phyloP scores from a whole-genome alignment of 2,888 invertebrate genomes.

The Agrochola lota region DNA sequence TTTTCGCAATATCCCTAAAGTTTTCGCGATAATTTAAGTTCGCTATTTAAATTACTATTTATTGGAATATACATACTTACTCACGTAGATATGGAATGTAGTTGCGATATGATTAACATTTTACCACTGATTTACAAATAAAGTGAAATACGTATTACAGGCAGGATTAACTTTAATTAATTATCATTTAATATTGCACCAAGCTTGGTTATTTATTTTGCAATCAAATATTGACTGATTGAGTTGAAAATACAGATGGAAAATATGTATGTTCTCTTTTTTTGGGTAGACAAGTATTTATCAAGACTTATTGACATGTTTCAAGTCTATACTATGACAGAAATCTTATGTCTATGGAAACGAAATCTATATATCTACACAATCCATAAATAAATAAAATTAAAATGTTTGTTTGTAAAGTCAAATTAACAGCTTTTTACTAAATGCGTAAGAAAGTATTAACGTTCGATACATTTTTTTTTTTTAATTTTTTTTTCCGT shows the following conservation, averaged over 20 bases:
- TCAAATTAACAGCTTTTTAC: too few species aligned
- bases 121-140: constrained; percentile 27
- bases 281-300: not conserved
- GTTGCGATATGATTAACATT: constrained; percentile 19
- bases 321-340: not conserved
- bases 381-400: too few species aligned
- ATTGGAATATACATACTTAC: not conserved
- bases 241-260: not conserved
- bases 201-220: constrained; percentile 5
- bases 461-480: too few species aligned
- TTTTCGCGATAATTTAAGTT: too few species aligned
- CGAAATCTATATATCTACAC: not conserved
- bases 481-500: too few species aligned
- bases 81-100: not conserved
- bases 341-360: not conserved
- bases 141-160: constrained; percentile 2
- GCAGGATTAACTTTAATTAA: constrained; percentile 25
- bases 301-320: not conserved
- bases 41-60: not conserved
- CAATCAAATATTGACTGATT: constrained; percentile 18
- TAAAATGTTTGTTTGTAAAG: too few species aligned
- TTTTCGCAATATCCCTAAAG: too few species aligned
- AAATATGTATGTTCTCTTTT: too few species aligned
- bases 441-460: too few species aligned
- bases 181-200: constrained; percentile 16